phyloP scores from a whole-genome alignment of 2,113 vertebrate species.

The Dipodomys ordii region DNA sequence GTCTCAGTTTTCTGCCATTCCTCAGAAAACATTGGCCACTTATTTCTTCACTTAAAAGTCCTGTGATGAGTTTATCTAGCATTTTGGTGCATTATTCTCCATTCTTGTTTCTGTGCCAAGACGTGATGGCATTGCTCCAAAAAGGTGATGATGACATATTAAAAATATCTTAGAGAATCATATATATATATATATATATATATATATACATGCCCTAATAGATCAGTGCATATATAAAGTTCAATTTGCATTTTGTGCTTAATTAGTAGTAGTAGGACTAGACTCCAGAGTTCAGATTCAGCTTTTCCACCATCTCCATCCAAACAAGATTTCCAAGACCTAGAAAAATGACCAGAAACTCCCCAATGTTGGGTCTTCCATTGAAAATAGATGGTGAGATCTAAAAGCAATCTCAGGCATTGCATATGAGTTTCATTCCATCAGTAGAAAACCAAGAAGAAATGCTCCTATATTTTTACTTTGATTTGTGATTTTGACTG shows the following conservation, averaged over 20 bases:
- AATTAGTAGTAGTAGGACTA: neutral
- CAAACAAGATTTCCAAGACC: neutral
- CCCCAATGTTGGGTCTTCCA: neutral
- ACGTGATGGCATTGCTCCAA: neutral
- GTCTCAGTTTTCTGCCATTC: neutral
- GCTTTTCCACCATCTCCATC: neutral
- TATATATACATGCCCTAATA: neutral
- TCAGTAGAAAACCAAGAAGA: neutral
- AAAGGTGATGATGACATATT: neutral
- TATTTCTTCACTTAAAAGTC: neutral
- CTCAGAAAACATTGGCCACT: neutral
- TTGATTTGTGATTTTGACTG: neutral
- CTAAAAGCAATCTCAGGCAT: neutral
- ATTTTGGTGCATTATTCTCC: neutral
- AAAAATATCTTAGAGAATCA: neutral
- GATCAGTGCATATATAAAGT: neutral
- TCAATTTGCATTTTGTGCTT: neutral
- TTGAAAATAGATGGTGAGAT: neutral
- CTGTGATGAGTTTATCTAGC: neutral
- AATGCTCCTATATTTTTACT: fast-evolving
- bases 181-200: neutral
- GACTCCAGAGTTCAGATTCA: neutral
- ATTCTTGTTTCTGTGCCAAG: neutral
- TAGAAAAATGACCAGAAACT: neutral
- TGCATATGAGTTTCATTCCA: neutral